These are phyloP conservation scores for Polylopha cassiicola DNA, from an alignment of 2,888 invertebrate species.

Conservation along the genomic window DNA sequence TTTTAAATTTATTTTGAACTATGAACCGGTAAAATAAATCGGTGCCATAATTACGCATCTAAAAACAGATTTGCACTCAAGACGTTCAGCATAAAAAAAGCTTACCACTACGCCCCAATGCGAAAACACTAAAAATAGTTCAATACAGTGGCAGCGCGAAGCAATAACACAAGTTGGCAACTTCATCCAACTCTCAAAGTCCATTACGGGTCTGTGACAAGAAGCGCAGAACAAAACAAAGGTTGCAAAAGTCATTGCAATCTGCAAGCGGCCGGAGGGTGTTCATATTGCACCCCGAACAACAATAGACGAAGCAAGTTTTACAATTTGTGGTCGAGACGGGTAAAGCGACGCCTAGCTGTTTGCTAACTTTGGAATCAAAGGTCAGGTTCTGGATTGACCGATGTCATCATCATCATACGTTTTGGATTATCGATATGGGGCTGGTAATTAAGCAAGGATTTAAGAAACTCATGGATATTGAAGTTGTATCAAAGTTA, in stretches of 20 bases:
- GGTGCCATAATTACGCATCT: too few species aligned
- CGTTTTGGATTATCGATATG: constrained; percentile 16
- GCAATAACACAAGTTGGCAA: constrained; percentile 22
- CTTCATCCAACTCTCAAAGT: constrained; percentile 23
- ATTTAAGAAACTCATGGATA: too few species aligned
- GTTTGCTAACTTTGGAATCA: constrained; percentile 4
- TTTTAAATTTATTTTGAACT: too few species aligned
- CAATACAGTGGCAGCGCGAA: constrained; percentile 12
- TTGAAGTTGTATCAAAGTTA: too few species aligned
- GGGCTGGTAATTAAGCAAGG: too few species aligned
- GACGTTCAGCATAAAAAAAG: too few species aligned
- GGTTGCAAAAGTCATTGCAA: constrained; percentile 55
- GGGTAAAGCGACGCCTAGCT: constrained; percentile 48
- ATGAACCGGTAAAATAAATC: too few species aligned
- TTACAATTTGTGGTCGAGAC: constrained; percentile 56
- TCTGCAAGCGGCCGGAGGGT: constrained; percentile 43
- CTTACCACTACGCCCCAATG: too few species aligned
- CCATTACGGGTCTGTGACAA: constrained; percentile 19
- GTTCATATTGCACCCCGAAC: constrained; percentile 55
- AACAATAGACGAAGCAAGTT: constrained; percentile 51
- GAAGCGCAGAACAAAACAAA: constrained; percentile 33
- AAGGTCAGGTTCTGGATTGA: constrained; percentile 16
- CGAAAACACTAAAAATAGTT: too few species aligned
- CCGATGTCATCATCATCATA: constrained; percentile 15
- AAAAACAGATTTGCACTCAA: too few species aligned